Base-by-base conservation (phyloP, 2,888 invertebrate species). In the Palloptera scutellata region DNA sequence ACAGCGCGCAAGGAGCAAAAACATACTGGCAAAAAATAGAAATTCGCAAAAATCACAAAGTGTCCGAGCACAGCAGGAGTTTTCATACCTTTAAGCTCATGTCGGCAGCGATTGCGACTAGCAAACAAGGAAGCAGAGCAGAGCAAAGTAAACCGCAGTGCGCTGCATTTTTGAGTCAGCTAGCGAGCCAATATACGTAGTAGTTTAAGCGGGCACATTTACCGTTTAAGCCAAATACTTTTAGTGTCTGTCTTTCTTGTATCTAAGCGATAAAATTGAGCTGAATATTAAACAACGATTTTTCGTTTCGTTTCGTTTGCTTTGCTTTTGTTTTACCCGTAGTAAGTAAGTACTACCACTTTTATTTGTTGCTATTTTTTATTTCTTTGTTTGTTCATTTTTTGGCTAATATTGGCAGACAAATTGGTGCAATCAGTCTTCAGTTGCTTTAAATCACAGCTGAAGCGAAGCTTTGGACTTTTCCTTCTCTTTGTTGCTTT, bases 361-460 rank as follows among this genome's bases (percentile, higher is more conserved):
- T 13, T 2, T 15, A 48, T 13, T 48, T 48, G 8, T 1, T 48
- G 48, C 48, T 48, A 11, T 43, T 51, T 52, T 17, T 67, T 62
- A 13, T 20, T 45, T 8, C n/a, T 53, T 43, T 12, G 17, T 52
- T 51, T 68, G 58, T 64, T 61, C 41, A 17, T 52, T 40, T 42
- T 64, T 59, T 54, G 57, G 15, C 53, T 68, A 61, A 58, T 67
- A 55, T 65, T 61, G 62, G 63, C 68, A 76, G 76, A 77, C 80
- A 81, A 81, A 81, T 81, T 81, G 81, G 76, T 77, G 77, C 70
- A 79, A 81, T 81, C 81, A 77, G 72, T 76, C 73, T 74, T 70
- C 62, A 71, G 71, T 70, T 63, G 67, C 55, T 51, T 58, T 20
- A 58, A 59, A 64, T 59, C 64, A 52, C 15, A 43, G 61, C 0